Base-by-base conservation (phyloP, 2,797 vertebrate genomes). In the Hipposideros larvatus region DNA sequence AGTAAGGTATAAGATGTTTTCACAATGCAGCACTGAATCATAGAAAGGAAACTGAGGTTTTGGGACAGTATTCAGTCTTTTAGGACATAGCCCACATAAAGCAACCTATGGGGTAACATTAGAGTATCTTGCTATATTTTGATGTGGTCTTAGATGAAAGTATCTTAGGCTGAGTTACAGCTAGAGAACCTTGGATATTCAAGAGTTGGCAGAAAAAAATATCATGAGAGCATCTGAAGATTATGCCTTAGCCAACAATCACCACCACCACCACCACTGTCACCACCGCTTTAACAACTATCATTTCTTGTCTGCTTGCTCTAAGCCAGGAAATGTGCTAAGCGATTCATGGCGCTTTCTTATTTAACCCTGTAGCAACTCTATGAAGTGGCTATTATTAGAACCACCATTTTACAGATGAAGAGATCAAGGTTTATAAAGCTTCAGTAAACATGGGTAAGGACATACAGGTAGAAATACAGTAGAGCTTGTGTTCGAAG, bases 401-500 rank as follows among this genome's bases (percentile, higher is more conserved):
- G 14, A 65, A 37, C 0, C 48, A 7, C 41, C 41, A 75, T 83
- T 95, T 91, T 85, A 26, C 21, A 91, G 37, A 74, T 57, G 68
- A 78, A 87, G 55, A 85, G 90, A 85, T 53, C 26, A 73, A 84
- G 71, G 21, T 41, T 71, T 87, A 87, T 57, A 86, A 84, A 84
- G 21, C n/a, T 80, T 82, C 83, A 92, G 13, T 28, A 82, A 77
- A 68, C 11, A 59, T 26, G 68, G 24, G 19, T 43, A 79, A 65
- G 26, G 21, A 53, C 0, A 11, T 13, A 24, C 1, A 70, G 53
- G 15, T 7, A 91, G 19, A 96, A 78, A 61, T 21, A 21, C 11
- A 2, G 4, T 80, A 22, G 71, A 74, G 11, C 59, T 92, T 13
- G 13, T 51, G 28, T 46, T 78, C 34, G 55, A 94, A 77, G 61